phyloP scores from a whole-genome alignment of 2,888 invertebrate genomes.

The Drepana falcataria region DNA sequence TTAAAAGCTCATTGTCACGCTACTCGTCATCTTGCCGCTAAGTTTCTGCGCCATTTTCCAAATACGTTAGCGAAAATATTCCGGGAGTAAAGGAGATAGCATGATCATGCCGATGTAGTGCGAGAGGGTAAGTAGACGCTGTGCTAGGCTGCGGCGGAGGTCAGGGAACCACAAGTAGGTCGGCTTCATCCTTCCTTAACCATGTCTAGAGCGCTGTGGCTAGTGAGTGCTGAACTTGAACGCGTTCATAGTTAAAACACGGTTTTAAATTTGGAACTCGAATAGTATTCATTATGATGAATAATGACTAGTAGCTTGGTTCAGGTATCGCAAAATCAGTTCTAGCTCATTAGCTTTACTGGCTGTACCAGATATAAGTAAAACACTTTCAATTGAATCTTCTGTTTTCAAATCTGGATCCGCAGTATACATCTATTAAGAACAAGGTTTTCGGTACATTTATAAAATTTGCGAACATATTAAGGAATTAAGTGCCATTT shows the following conservation, averaged over 20 bases:
- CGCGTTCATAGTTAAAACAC: slow-evolving; percentile 54
- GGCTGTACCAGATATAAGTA: slow-evolving; percentile 1
- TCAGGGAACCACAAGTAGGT: slow-evolving; percentile 77
- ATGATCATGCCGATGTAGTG: slow-evolving; percentile 14
- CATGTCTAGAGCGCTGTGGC: slow-evolving; percentile 45
- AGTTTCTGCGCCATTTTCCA: slow-evolving; percentile 63
- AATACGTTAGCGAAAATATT: slow-evolving; percentile 73
- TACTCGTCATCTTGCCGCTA: slow-evolving; percentile 44
- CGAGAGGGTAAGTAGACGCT: slow-evolving; percentile 39
- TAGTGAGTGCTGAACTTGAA: slow-evolving; percentile 69
- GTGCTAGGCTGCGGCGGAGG: slow-evolving; percentile 71
- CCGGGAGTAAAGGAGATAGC: slow-evolving; percentile 63
- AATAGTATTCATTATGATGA: slow-evolving; percentile 23
- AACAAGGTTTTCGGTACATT: no score
- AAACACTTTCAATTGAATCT: slow-evolving; percentile 2
- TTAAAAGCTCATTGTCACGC: slow-evolving; percentile 53
- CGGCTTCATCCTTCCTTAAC: slow-evolving; percentile 72
- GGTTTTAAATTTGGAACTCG: slow-evolving; percentile 61
- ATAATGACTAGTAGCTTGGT: slow-evolving; percentile 19
- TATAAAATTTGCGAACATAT: no score
- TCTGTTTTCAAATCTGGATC: background rate
- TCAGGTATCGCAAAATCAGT: slow-evolving; percentile 10
- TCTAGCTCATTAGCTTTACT: background rate
- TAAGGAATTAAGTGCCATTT: no score
- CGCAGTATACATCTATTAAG: no score